Evolutionary conservation across 1,140 invertebrate genomes (phyloP).

Genomic region (Sitobion miscanthi): DNA sequence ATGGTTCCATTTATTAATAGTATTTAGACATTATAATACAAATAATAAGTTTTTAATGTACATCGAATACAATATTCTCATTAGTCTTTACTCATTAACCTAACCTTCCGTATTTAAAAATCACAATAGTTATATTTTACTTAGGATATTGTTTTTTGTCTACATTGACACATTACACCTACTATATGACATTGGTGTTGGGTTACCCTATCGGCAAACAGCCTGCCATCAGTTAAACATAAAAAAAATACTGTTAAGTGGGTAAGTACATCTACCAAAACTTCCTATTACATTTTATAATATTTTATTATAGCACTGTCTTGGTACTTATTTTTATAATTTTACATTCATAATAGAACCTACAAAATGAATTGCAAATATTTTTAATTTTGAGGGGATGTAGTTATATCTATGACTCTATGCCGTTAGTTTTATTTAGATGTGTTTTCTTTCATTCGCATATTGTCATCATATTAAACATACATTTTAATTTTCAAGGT

Average conservation of each 20-base stretch:
- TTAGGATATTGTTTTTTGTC: background rate
- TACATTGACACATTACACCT: background rate
- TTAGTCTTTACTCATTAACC: background rate
- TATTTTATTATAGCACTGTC: too few species aligned
- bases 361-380: background rate
- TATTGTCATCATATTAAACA: background rate
- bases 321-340: background rate
- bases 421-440: background rate
- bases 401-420: background rate
- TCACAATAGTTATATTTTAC: background rate
- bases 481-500: conserved; percentile 8
- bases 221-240: background rate
- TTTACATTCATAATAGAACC: background rate
- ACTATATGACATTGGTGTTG: too few species aligned
- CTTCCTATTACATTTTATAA: too few species aligned
- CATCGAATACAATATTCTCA: background rate
- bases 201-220: too few species aligned
- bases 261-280: too few species aligned
- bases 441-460: background rate
- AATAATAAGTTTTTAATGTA: background rate
- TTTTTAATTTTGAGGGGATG: background rate
- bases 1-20: background rate
- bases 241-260: background rate
- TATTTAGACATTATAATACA: background rate
- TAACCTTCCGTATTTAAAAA: background rate